Conservation (phyloP, 2,113 vertebrate genomes). For the Numida meleagris region DNA sequence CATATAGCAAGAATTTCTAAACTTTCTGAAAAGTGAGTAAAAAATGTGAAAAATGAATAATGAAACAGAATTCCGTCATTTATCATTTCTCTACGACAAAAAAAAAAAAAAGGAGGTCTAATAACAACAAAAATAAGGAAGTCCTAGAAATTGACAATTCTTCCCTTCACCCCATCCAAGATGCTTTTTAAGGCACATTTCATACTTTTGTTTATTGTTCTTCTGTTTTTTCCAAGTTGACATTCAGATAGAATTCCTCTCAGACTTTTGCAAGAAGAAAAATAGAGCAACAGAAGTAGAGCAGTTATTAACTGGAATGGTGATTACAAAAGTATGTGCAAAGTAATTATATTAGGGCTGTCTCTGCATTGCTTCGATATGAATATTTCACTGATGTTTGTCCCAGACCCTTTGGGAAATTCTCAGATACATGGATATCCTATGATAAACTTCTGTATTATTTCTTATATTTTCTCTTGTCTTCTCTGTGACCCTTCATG, state of each 20-base stretch:
- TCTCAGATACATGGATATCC: background rate
- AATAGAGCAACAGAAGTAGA: background rate
- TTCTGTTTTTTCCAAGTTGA: constrained; percentile 16
- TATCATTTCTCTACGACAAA: background rate
- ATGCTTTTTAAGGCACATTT: constrained; percentile 41
- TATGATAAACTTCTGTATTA: background rate
- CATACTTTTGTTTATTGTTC: constrained; percentile 56
- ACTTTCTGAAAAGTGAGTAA: background rate
- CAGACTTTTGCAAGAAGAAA: constrained; percentile 8
- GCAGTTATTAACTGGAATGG: background rate
- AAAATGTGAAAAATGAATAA: constrained; percentile 10
- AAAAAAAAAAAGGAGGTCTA: background rate
- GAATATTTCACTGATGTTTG: constrained; percentile 23
- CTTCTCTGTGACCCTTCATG: background rate
- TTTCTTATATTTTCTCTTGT: background rate
- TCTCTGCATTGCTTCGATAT: background rate
- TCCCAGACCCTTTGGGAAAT: background rate
- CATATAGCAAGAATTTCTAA: background rate
- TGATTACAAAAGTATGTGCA: background rate
- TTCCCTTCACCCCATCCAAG: background rate
- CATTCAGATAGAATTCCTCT: constrained; percentile 17
- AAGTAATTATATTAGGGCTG: background rate
- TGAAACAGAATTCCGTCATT: constrained; percentile 12
- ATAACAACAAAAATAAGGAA: constrained; percentile 29
- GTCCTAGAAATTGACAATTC: background rate